Evolutionary conservation across 2,797 vertebrate species (phyloP).

Genomic region (Melanotaenia maccullochi): DNA sequence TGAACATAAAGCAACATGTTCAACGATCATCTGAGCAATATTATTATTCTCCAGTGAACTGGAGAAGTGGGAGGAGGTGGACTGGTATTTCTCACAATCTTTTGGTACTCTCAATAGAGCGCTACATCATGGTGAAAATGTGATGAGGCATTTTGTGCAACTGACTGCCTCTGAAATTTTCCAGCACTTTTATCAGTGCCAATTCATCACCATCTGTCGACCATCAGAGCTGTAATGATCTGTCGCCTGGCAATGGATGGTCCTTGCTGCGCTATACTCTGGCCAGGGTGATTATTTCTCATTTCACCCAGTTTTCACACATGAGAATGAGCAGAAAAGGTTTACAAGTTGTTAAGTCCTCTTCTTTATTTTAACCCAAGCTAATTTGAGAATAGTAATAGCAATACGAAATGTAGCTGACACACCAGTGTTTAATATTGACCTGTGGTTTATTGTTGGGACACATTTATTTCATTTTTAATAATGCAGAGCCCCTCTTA

Average conservation of each 20-base stretch:
- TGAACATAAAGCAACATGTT: constrained; percentile 30
- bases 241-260: constrained; percentile 69
- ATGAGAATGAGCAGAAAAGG: constrained; percentile 28
- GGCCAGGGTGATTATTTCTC: constrained; percentile 35
- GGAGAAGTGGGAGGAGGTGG: constrained; percentile 4
- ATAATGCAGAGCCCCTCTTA: neutral
- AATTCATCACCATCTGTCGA: constrained; percentile 75
- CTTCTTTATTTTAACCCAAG: constrained; percentile 2
- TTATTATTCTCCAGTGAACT: constrained; percentile 39
- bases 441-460: neutral
- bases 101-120: constrained; percentile 33
- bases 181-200: constrained; percentile 51
- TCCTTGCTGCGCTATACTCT: constrained; percentile 42
- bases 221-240: constrained; percentile 74
- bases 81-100: constrained; percentile 22
- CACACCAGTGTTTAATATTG: neutral
- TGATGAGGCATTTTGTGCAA: constrained; percentile 66
- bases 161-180: constrained; percentile 59
- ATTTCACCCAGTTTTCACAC: constrained; percentile 49
- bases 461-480: neutral
- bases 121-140: constrained; percentile 52
- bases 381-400: neutral
- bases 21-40: constrained; percentile 30
- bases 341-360: constrained; percentile 21
- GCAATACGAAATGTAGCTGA: neutral